phyloP scores from a whole-genome alignment of 2,888 invertebrate species.

The Euphydryas editha region DNA sequence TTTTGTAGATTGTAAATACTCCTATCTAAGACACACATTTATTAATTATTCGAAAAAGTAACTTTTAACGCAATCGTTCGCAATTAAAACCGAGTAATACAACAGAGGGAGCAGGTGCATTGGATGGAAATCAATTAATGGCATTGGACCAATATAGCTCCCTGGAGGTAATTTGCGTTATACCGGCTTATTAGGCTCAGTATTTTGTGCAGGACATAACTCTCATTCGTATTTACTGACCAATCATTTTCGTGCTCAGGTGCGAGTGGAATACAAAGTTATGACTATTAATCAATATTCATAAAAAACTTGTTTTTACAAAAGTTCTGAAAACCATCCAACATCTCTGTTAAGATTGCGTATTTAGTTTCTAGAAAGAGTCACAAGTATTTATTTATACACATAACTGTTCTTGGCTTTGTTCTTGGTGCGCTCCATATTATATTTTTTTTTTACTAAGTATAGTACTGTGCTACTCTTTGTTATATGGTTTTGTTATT shows the following conservation, averaged over 20 bases:
- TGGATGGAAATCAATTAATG: conserved; percentile 73
- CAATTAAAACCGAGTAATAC: conserved; percentile 38
- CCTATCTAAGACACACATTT: background rate
- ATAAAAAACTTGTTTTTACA: too few relatives aligned
- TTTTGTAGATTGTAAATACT: background rate
- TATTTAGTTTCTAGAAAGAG: too few relatives aligned
- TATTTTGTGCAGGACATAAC: conserved; percentile 28
- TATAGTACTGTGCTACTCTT: too few relatives aligned
- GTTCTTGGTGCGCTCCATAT: too few relatives aligned
- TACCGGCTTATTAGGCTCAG: conserved; percentile 45
- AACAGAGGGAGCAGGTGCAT: conserved; percentile 64
- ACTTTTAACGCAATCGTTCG: background rate
- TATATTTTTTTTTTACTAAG: too few relatives aligned
- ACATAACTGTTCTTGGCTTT: too few relatives aligned
- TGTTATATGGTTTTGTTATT: too few relatives aligned
- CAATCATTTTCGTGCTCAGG: conserved; percentile 24
- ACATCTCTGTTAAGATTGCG: too few relatives aligned
- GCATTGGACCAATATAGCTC: conserved; percentile 55
- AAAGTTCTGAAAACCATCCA: too few relatives aligned
- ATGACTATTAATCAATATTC: too few relatives aligned
- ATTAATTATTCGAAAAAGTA: background rate
- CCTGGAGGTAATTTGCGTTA: conserved; percentile 45
- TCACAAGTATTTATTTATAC: too few relatives aligned
- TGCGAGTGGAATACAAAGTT: conserved; percentile 13
- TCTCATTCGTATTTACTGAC: conserved; percentile 25